phyloP scores from a whole-genome alignment of 2,888 invertebrate genomes.

The Pseudococcus jackbeardsleyi region DNA sequence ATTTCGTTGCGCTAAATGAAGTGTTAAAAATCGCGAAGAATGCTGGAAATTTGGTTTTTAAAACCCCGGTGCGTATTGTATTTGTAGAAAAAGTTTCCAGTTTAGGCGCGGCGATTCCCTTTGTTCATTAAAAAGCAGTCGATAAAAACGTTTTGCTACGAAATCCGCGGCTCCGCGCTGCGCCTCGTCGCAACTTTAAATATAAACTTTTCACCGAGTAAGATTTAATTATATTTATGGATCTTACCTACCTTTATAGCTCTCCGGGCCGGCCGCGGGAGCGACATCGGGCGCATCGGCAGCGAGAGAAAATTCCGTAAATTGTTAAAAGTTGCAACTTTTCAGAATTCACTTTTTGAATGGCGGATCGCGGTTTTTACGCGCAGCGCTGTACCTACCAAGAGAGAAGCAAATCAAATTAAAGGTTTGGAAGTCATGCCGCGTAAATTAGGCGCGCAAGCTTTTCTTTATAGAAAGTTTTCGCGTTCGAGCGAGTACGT shows the following conservation, averaged over 20 bases:
- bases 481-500: conserved; percentile 28
- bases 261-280: not conserved
- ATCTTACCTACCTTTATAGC: conserved; percentile 4
- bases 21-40: conserved; percentile 36
- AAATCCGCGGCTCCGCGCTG: not conserved
- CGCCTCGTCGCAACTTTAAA: not conserved
- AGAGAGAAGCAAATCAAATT: conserved; percentile 37
- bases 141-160: conserved; percentile 53
- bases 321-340: conserved; percentile 54
- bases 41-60: conserved; percentile 15
- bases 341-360: conserved; percentile 36
- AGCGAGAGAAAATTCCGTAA: conserved; percentile 31
- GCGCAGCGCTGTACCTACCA: not conserved
- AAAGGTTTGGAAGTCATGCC: conserved; percentile 49
- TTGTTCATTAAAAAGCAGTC: conserved; percentile 51
- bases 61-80: conserved; percentile 30
- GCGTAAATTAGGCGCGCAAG: conserved; percentile 55
- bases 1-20: not conserved
- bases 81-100: conserved; percentile 9
- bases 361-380: conserved; percentile 36
- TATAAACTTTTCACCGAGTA: conserved; percentile 45
- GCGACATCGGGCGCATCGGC: not conserved
- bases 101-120: conserved; percentile 49
- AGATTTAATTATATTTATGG: conserved; percentile 54
- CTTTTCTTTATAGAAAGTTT: conserved; percentile 41